phyloP scores from a whole-genome alignment of 2,113 vertebrate genomes.

The Notechis scutatus region DNA sequence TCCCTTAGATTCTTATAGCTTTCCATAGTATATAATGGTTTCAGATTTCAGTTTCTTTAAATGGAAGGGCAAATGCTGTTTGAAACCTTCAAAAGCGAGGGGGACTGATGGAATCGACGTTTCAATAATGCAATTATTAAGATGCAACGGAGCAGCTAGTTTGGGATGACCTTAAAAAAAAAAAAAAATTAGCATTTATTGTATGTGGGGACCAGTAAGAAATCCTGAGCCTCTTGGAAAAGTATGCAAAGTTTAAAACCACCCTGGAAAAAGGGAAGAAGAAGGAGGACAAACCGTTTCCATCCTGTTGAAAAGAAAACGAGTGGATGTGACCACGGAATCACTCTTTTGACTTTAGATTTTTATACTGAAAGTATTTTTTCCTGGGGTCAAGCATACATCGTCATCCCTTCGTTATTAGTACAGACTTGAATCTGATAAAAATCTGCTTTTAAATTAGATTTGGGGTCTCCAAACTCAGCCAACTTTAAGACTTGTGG shows the following conservation, averaged over 20 bases:
- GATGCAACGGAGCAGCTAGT: not conserved
- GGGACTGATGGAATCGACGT: not conserved
- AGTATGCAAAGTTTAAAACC: not conserved
- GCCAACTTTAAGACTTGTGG: not conserved
- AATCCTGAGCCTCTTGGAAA: not conserved
- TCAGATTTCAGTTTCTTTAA: not conserved
- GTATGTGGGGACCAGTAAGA: not conserved
- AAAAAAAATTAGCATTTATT: not conserved
- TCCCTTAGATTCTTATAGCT: not conserved
- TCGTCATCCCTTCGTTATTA: not conserved
- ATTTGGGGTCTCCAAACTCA: not conserved
- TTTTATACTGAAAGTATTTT: not conserved
- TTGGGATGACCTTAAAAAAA: not conserved
- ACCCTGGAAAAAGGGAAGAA: not conserved
- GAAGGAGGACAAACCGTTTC: not conserved
- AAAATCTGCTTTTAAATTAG: not conserved
- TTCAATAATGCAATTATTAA: not conserved
- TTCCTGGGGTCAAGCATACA: not conserved
- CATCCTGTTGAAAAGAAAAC: not conserved
- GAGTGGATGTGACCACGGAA: not conserved
- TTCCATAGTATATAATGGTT: not conserved
- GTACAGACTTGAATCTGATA: not conserved
- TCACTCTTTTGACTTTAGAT: not conserved
- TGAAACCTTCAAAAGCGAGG: not conserved
- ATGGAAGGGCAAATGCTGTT: not conserved